Conservation (phyloP, 2,888 invertebrate genomes). For the Agrotis segetum region DNA sequence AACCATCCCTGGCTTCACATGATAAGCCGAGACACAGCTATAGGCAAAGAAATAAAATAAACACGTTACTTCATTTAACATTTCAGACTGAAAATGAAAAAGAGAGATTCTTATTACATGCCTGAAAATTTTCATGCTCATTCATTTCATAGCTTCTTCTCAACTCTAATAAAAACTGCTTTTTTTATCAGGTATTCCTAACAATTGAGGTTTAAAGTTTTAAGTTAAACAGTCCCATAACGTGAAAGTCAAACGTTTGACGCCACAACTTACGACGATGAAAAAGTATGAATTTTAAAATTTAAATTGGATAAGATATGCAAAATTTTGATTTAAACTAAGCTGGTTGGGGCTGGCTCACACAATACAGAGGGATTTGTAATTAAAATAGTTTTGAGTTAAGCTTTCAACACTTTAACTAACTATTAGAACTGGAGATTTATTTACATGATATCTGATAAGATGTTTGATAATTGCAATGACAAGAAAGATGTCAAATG, state of each 20-base stretch:
- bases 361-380: slow-evolving; percentile 37
- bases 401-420: neutral
- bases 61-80: too few relatives aligned
- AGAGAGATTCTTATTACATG: too few relatives aligned
- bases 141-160: neutral
- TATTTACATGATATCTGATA: too few relatives aligned
- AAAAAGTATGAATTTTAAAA: slow-evolving; percentile 80
- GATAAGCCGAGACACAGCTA: too few relatives aligned
- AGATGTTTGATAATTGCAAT: too few relatives aligned
- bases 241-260: slow-evolving; percentile 64
- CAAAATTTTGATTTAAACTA: slow-evolving; percentile 71
- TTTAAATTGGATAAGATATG: slow-evolving; percentile 82
- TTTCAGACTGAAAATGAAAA: too few relatives aligned
- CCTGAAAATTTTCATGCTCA: neutral
- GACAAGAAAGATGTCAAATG: too few relatives aligned
- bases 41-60: too few relatives aligned
- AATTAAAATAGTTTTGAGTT: slow-evolving; percentile 25
- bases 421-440: too few relatives aligned
- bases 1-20: too few relatives aligned
- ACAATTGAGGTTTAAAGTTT: slow-evolving; percentile 37
- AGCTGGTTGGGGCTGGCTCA: slow-evolving; percentile 46
- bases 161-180: neutral
- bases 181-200: slow-evolving; percentile 20
- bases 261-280: slow-evolving; percentile 66
- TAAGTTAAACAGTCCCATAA: slow-evolving; percentile 40